These are phyloP conservation scores for Gymnodraco acuticeps DNA, from an alignment of 2,797 vertebrate genomes.

Conservation along the genomic window DNA sequence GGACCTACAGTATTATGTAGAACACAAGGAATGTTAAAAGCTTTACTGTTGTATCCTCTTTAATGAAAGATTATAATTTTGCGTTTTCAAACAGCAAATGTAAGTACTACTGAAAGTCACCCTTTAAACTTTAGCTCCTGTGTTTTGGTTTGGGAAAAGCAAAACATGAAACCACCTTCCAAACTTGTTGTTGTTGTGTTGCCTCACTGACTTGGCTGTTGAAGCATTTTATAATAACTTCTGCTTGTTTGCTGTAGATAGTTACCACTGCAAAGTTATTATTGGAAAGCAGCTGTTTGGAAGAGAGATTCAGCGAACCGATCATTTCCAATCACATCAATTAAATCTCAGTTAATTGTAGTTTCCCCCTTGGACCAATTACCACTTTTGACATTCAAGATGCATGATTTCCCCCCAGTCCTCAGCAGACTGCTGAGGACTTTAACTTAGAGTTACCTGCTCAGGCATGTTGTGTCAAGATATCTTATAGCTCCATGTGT, in stretches of 20 bases:
- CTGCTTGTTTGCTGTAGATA: background rate
- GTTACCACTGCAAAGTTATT: background rate
- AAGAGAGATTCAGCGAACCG: background rate
- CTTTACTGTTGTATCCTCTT: too few relatives aligned
- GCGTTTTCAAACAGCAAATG: too few relatives aligned
- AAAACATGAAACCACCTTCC: background rate
- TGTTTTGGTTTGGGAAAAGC: background rate
- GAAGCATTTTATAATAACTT: background rate
- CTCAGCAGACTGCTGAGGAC: constrained; percentile 28
- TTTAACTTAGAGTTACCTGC: constrained; percentile 44
- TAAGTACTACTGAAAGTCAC: too few relatives aligned
- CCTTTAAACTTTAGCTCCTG: background rate
- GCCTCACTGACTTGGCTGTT: background rate
- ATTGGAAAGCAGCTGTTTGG: background rate
- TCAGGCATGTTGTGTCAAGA: constrained; percentile 52
- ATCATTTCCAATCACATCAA: background rate
- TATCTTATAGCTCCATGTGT: constrained; percentile 28
- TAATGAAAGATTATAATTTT: too few relatives aligned
- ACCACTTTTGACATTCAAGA: background rate
- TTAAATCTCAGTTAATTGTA: background rate
- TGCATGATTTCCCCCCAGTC: background rate
- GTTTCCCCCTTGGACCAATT: background rate
- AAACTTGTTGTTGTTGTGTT: background rate
- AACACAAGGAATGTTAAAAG: too few relatives aligned
- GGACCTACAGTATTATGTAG: too few relatives aligned